phyloP scores from a whole-genome alignment of 2,113 vertebrate species.

The Leuciscus idus region DNA sequence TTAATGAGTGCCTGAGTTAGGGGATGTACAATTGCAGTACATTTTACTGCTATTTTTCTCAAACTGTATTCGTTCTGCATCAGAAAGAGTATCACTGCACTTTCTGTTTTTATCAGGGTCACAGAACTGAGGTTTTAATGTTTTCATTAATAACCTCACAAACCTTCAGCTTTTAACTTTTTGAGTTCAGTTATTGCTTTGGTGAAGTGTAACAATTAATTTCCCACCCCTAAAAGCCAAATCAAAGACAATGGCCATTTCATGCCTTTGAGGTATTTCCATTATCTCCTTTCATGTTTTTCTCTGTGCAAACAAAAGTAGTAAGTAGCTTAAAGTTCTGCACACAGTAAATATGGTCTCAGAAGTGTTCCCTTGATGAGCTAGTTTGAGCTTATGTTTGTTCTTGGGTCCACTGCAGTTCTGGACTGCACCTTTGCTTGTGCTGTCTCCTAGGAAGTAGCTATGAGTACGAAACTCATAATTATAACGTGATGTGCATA shows the following conservation, averaged over 20 bases:
- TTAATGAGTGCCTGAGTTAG: background rate
- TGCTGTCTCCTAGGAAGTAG: background rate
- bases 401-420: background rate
- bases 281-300: constrained; percentile 37
- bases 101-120: background rate
- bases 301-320: constrained; percentile 19
- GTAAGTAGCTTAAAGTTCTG: constrained; percentile 22
- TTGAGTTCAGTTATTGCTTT: background rate
- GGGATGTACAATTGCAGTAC: background rate
- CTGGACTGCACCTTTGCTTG: background rate
- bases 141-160: constrained; percentile 1
- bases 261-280: constrained; percentile 15
- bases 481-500: background rate
- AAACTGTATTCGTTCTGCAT: background rate
- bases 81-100: background rate
- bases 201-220: constrained; percentile 7
- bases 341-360: constrained; percentile 27
- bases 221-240: constrained; percentile 3
- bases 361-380: constrained; percentile 11
- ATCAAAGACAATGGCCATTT: constrained; percentile 10
- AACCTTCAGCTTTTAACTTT: constrained; percentile 17
- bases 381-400: constrained; percentile 3
- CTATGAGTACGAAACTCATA: background rate
- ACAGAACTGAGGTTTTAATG: background rate
- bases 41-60: background rate